Evolutionary conservation across 2,113 vertebrate genomes (phyloP).

Genomic region (Clarias batrachus): DNA sequence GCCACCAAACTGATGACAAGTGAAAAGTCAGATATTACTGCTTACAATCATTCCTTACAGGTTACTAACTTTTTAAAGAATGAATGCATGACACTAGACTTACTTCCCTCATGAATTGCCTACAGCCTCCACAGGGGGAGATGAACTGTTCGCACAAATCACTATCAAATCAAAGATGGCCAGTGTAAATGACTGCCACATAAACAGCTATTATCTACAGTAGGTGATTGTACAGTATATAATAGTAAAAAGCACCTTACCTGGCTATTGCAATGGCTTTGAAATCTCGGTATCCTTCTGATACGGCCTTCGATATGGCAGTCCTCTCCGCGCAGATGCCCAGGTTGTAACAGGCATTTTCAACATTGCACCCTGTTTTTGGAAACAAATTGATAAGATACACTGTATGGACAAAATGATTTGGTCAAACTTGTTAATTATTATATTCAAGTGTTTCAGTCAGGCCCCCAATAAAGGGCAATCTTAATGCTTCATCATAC

Average conservation of each 20-base stretch:
- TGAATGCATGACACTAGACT: conserved; percentile 31
- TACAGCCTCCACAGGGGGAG: conserved; percentile 85
- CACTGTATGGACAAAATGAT: no score
- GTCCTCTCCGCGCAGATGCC: conserved; percentile 84
- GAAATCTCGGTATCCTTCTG: conserved; percentile 81
- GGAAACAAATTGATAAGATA: not conserved
- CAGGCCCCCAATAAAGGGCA: no score
- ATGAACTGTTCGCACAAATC: conserved; percentile 80
- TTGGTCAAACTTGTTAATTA: no score
- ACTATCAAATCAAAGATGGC: conserved; percentile 66
- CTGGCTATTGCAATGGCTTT: conserved; percentile 85
- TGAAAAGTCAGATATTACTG: not conserved
- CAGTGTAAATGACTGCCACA: not conserved
- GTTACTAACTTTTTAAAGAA: not conserved
- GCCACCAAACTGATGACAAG: conserved; percentile 77
- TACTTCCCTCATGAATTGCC: conserved; percentile 96
- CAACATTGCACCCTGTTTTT: conserved; percentile 86
- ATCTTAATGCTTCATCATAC: no score
- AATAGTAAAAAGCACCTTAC: conserved; percentile 59
- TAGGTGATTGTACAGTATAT: not conserved
- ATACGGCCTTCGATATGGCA: conserved; percentile 85
- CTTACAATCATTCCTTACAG: not conserved
- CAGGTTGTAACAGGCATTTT: conserved; percentile 81
- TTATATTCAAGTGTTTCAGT: no score
- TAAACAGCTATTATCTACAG: not conserved